These are phyloP conservation scores for Pseudolaguvia tuberculata DNA, from an alignment of 2,113 vertebrate genomes.

Conservation along the genomic window DNA sequence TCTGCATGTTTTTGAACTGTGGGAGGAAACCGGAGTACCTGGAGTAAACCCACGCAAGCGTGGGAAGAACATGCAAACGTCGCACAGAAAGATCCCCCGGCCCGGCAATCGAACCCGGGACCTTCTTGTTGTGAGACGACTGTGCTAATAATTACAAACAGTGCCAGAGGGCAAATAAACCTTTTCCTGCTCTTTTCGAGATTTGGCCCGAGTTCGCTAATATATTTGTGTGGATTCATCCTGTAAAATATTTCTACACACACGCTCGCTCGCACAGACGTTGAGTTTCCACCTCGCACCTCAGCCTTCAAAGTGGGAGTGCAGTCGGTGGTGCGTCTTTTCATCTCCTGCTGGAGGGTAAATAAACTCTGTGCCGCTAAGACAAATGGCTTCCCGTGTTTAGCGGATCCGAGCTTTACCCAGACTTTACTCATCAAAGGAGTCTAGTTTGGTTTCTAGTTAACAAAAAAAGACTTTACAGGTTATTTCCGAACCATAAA, in stretches of 20 bases:
- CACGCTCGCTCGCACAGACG: slow-evolving; percentile 36
- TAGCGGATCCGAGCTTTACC: not conserved
- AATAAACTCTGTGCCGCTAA: not conserved
- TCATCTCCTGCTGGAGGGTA: slow-evolving; percentile 31
- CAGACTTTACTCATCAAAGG: slow-evolving; percentile 4
- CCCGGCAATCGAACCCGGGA: too few species aligned
- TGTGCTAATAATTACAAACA: too few species aligned
- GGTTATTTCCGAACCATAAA: not conserved
- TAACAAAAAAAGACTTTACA: not conserved
- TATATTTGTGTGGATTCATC: too few species aligned
- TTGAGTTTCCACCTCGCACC: slow-evolving; percentile 46
- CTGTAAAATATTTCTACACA: not conserved
- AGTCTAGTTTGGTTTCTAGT: not conserved
- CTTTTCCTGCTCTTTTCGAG: too few species aligned
- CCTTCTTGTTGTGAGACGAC: too few species aligned
- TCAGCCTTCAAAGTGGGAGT: slow-evolving; percentile 38
- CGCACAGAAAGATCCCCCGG: too few species aligned
- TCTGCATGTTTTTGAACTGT: too few species aligned
- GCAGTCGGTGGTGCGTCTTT: slow-evolving; percentile 42
- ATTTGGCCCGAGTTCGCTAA: too few species aligned
- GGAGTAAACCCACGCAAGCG: too few species aligned
- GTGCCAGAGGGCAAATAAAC: too few species aligned
- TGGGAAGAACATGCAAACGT: too few species aligned
- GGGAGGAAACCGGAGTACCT: too few species aligned
- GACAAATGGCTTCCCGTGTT: slow-evolving; percentile 6